These are phyloP conservation scores for Amphiura filiformis DNA, from an alignment of 35 echinoderm and acorn worm species.

Conservation along the genomic window DNA sequence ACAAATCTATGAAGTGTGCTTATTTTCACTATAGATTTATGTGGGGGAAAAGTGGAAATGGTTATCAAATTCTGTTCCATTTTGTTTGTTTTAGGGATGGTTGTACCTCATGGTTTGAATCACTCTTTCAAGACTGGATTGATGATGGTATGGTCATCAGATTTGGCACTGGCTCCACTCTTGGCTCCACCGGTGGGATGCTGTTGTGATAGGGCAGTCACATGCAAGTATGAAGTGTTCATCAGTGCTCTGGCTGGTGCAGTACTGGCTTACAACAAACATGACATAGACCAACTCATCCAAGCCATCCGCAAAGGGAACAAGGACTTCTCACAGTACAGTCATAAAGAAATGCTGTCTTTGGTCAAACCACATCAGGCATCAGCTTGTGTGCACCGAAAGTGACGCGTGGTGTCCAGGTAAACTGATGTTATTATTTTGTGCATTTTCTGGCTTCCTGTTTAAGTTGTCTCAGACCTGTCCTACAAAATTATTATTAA, in stretches of 20 bases:
- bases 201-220: slow-evolving; percentile 45
- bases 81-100: slow-evolving; percentile 47
- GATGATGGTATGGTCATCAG: slow-evolving; percentile 58
- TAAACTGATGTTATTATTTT: too few species aligned
- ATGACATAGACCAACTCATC: slow-evolving; percentile 54
- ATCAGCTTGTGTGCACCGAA: slow-evolving; percentile 32
- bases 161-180: slow-evolving; percentile 51
- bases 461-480: too few species aligned
- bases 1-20: too few species aligned
- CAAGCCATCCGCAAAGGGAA: slow-evolving; percentile 21
- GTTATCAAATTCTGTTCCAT: too few species aligned
- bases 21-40: background rate
- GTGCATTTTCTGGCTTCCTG: too few species aligned
- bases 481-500: too few species aligned
- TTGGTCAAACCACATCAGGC: slow-evolving; percentile 40
- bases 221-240: slow-evolving; percentile 52
- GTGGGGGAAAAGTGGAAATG: slow-evolving; percentile 3
- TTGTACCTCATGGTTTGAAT: slow-evolving; percentile 45
- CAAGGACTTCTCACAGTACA: too few species aligned
- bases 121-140: slow-evolving; percentile 50
- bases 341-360: slow-evolving; percentile 55
- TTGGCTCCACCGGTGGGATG: slow-evolving; percentile 66
- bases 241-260: slow-evolving; percentile 58
- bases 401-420: slow-evolving; percentile 48
- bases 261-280: too few species aligned